phyloP scores from a whole-genome alignment of 1,140 invertebrate species.

The Drosophila nigromelanica region DNA sequence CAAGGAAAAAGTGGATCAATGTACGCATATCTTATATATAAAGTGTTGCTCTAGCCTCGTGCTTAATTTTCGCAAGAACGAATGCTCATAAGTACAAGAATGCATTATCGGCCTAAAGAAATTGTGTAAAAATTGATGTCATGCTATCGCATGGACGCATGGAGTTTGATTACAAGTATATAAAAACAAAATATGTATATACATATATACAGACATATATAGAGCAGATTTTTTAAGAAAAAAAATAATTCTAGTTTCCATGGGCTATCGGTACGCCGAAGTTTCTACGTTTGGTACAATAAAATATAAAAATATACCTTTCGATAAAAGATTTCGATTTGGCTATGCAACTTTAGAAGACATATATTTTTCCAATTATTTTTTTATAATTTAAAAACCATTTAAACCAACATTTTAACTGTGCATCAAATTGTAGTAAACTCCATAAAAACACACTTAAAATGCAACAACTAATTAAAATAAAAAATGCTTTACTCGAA shows the following conservation, averaged over 20 bases:
- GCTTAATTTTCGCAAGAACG: constrained; percentile 64
- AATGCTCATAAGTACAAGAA: constrained; percentile 9
- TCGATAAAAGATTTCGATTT: too few relatives aligned
- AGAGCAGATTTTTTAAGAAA: not conserved
- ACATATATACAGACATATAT: not conserved
- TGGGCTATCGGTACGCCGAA: too few relatives aligned
- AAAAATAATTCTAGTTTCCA: not conserved
- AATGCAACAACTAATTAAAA: constrained; percentile 1
- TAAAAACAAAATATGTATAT: too few relatives aligned
- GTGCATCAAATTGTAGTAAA: not conserved
- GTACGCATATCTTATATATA: constrained; percentile 48
- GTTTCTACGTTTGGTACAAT: too few relatives aligned
- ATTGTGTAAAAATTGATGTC: constrained; percentile 46
- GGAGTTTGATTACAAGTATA: not conserved
- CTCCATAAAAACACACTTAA: constrained; percentile 10
- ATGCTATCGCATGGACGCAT: constrained; percentile 44
- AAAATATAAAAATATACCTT: too few relatives aligned
- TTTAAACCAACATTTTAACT: too few relatives aligned
- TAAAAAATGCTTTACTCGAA: not conserved
- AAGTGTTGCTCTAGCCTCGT: constrained; percentile 36
- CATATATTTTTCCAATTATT: too few relatives aligned
- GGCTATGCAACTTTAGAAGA: too few relatives aligned
- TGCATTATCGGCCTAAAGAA: constrained; percentile 32
- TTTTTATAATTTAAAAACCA: too few relatives aligned
- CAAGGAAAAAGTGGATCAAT: constrained; percentile 38